Evolutionary conservation across 2,113 vertebrate species (phyloP).

Genomic region (Emydocephalus ijimae): DNA sequence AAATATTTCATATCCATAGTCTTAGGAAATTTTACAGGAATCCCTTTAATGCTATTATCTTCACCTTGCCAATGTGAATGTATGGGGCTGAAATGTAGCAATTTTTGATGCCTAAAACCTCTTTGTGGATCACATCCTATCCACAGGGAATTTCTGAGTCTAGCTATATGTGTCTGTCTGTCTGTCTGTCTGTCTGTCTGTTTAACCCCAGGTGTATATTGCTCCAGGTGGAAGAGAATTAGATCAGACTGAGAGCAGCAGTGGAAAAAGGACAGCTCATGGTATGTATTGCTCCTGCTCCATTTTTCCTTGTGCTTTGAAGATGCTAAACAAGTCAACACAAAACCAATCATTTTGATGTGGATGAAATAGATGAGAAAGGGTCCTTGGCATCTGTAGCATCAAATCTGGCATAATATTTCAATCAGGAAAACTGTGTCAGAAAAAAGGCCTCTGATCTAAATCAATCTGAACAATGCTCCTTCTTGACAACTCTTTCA

Average conservation of each 20-base stretch:
- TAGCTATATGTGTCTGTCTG: background rate
- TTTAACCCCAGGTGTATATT: background rate
- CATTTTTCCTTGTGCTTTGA: background rate
- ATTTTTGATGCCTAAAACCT: background rate
- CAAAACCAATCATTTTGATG: background rate
- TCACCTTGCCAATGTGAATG: background rate
- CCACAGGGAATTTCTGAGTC: background rate
- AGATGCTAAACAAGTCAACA: background rate
- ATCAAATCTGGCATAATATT: slow-evolving; percentile 28
- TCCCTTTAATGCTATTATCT: background rate
- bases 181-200: background rate
- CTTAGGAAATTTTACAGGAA: background rate
- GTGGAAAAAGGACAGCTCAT: background rate
- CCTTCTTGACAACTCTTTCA: background rate
- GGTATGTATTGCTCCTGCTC: background rate
- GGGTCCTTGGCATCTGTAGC: background rate
- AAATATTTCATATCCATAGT: background rate
- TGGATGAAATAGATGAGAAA: background rate
- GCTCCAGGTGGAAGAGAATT: background rate
- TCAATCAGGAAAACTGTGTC: background rate
- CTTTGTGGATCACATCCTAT: background rate
- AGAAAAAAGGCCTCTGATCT: background rate
- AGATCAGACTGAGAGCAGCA: background rate
- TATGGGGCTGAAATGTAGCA: background rate
- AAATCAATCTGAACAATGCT: background rate